Evolutionary conservation across 2,888 invertebrate genomes (phyloP), one percentile per base, ranked within the genome.

Genomic region (Rhimphoctona megacephalus): DNA sequence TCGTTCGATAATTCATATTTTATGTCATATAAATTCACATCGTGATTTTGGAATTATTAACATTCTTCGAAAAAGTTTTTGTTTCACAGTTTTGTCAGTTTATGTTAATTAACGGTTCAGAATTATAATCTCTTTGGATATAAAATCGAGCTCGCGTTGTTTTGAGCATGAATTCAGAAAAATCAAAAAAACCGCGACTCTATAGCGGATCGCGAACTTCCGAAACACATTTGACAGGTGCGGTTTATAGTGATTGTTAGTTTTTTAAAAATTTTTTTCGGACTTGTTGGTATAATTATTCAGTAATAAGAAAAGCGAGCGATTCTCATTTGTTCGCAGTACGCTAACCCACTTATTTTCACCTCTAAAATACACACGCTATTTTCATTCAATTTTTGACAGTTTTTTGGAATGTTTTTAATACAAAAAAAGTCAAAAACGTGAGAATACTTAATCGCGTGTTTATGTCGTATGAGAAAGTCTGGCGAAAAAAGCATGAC

Each of bases 171-270:
- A 82, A n/a, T 66, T 64, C 76, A 25, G 72, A 73, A 54, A 81
- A 67, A 49, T 64, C 81, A 54, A 86, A 81, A 86, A 86, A 84
- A 74, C 81, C 83, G 54, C 78, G 74, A 83, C 78, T 86, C 33
- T 43, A 69, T 52, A 39, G 52, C n/a, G 52, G 17, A 36, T 11
- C 36, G 52, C 81, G 22, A 46, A 5, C 33, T 11, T 52, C 43
- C 33, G 61, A 36, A n/a, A 57, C 52, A 54, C 46, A 69, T 64
- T 74, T 86, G 78, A 83, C 83, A 86, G 86, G 86, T 84, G 81
- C 54, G 81, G 74, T 67, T 76, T 67, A 14, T 33, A 11, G 79
- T 43, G 61, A 81, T 67, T 78, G 30, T n/a, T 11, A 8, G 36
- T 67, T 77, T 36, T 11, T 14, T 1, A 9, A 9, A 11, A 25